Percentiles rank a stretch among this genome's conserved stretches.
Evolutionary conservation across 64 coral and sea anemone genomes (phyloP).

Genomic region (Hydrozoanthus tunicans): DNA sequence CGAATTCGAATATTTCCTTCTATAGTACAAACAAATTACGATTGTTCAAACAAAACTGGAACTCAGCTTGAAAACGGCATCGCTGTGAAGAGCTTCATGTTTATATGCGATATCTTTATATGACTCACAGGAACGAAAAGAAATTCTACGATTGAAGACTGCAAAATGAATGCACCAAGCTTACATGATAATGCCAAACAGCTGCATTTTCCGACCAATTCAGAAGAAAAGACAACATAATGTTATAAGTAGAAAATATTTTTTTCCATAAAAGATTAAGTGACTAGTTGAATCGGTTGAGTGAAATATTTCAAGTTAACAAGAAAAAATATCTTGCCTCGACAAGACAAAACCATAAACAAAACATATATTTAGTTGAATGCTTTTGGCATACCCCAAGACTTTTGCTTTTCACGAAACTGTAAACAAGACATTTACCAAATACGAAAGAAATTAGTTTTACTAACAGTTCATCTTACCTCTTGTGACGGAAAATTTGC

Average conservation of each 20-base stretch:
- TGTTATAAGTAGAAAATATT: neutral
- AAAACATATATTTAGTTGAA: neutral
- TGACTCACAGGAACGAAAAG: neutral
- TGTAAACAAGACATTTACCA: conserved; percentile 3
- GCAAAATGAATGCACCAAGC: neutral
- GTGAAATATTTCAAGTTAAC: neutral
- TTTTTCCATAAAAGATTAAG: neutral
- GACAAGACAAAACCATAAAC: neutral
- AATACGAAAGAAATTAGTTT: neutral
- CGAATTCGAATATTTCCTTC: neutral
- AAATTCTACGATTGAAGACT: neutral
- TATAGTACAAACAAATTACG: neutral
- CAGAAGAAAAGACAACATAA: too few relatives aligned
- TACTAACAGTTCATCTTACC: conserved; percentile 42
- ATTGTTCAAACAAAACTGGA: conserved; percentile 10
- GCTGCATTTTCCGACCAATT: too few relatives aligned
- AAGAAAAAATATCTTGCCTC: neutral
- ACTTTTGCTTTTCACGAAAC: neutral
- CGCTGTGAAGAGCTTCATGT: conserved; percentile 16
- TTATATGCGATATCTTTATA: neutral
- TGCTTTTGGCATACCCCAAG: neutral
- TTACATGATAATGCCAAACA: neutral
- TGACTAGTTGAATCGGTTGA: neutral
- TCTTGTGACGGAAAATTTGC: conserved; percentile 93
- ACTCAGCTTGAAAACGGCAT: neutral